Evolutionary conservation across 2,888 invertebrate species (phyloP).

Genomic region (Taenaris catops): DNA sequence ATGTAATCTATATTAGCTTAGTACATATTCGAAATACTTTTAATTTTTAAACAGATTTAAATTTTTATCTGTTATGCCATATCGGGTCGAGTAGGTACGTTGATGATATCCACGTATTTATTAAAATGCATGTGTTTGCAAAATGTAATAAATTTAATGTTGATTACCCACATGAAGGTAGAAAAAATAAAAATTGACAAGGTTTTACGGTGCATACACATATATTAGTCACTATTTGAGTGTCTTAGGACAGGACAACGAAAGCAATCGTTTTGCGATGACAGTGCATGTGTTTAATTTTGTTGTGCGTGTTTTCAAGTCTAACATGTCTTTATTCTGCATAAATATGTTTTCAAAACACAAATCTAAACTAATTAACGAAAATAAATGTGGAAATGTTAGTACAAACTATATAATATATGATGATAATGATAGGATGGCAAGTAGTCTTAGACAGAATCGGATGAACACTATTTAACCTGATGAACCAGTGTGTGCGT

Average conservation of each 20-base stretch:
- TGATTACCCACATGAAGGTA: slow-evolving; percentile 8
- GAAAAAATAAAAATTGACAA: slow-evolving; percentile 7
- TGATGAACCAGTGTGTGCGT: slow-evolving; percentile 36
- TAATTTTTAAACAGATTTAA: too few species aligned
- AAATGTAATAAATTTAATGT: slow-evolving; percentile 10
- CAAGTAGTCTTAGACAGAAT: slow-evolving; percentile 34
- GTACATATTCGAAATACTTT: too few species aligned
- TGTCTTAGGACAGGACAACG: slow-evolving; percentile 3
- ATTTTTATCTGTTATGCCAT: too few species aligned
- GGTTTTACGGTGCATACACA: neutral
- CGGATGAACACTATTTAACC: slow-evolving; percentile 67
- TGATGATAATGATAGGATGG: slow-evolving; percentile 12
- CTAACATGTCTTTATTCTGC: slow-evolving; percentile 56
- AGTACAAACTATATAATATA: slow-evolving; percentile 33
- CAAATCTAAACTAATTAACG: slow-evolving; percentile 40
- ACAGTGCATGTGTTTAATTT: slow-evolving; percentile 62
- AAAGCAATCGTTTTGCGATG: slow-evolving; percentile 34
- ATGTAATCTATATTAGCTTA: too few species aligned
- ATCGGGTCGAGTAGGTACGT: neutral
- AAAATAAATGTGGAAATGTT: slow-evolving; percentile 38
- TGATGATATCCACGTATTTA: neutral
- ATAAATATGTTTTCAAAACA: slow-evolving; percentile 47
- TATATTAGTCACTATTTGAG: slow-evolving; percentile 8
- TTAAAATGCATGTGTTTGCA: slow-evolving; percentile 27
- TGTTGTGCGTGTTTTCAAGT: slow-evolving; percentile 49